Base-by-base conservation (phyloP, 2,113 vertebrate species). In the Trematocara nigrifrons region DNA sequence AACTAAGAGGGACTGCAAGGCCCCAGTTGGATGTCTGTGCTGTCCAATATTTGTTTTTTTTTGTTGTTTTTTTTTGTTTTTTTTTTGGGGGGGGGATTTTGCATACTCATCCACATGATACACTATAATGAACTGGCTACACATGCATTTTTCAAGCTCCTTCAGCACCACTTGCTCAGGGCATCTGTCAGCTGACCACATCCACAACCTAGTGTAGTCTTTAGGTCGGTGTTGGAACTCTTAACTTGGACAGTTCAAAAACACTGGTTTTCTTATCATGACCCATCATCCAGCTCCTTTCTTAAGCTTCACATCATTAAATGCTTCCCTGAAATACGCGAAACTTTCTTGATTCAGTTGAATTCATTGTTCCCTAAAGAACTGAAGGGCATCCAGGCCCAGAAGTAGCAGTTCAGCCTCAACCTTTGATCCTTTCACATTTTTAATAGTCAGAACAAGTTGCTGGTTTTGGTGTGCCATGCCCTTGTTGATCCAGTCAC, bases 1-100 rank as follows among this genome's bases (percentile, higher is more conserved):
- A 71, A 45, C 0, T 15, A 9, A 71, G 3, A 40, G 64, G 35
- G n/a, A 69, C 35, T 20, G 5, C 0, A 69, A 42, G 40, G 40
- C 12, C 42, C 3, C 42, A 9, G 42, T 3, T 45, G 0, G 20
- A 26, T 15, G 12, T 71, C 40, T 1, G 20, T 71, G 38, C 20
- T 26, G n/a, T 45, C 11, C 7, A 22, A 3, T 69, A 8, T 29
- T 56, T 54, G 6, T 22, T 54, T 9, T 53, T 10, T 53, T 10
- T 53, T n/a, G n/a, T n/a, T n/a, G n/a, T n/a, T 22, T 54, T 9
- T 53, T 10, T 53, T 10, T 53, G 0, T 3, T 5, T 10, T 51
- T 2, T 13, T 5, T 29, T 31, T 3, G 0, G 10, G 38, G 35
- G 15, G 1, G 31, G 9, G 5, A 7, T 22, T 66, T 38, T 40